These are phyloP conservation scores for Phoxinus dragarum DNA, from an alignment of 2,797 vertebrate species.

Conservation along the genomic window DNA sequence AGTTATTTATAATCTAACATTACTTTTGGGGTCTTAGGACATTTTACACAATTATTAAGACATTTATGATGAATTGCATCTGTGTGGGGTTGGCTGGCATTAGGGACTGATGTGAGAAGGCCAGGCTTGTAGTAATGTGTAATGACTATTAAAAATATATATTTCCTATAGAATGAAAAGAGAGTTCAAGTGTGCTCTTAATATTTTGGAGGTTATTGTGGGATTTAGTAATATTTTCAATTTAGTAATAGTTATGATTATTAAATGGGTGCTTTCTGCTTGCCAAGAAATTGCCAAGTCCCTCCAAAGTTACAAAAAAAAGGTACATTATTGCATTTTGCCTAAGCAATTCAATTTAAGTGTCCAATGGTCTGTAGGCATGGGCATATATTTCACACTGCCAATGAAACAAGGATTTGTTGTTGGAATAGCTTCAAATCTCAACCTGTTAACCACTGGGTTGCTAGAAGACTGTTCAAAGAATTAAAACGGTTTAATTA, in stretches of 20 bases:
- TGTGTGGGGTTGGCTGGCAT: neutral
- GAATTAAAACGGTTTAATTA: neutral
- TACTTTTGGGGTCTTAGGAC: constrained; percentile 7
- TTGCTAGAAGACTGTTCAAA: constrained; percentile 14
- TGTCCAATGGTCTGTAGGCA: neutral
- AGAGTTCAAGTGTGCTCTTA: neutral
- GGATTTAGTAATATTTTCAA: constrained; percentile 56
- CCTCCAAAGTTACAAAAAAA: constrained; percentile 53
- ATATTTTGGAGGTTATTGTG: constrained; percentile 48
- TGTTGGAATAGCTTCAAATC: constrained; percentile 7
- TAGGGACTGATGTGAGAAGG: neutral
- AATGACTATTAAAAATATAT: neutral
- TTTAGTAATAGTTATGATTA: constrained; percentile 55
- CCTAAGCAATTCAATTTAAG: neutral
- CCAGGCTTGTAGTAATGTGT: neutral
- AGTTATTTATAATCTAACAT: constrained; percentile 8
- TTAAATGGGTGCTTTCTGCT: constrained; percentile 68
- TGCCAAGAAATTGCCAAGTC: constrained; percentile 78
- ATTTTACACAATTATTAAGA: constrained; percentile 17
- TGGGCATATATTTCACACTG: constrained; percentile 46
- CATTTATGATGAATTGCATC: neutral
- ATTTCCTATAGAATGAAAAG: constrained; percentile 11
- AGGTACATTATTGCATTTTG: neutral
- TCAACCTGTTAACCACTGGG: neutral
- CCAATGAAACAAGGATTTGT: constrained; percentile 37